Evolutionary conservation across 2,113 vertebrate species (phyloP), one percentile per base, ranked within the genome.

Genomic region (Acanthisitta chloris): DNA sequence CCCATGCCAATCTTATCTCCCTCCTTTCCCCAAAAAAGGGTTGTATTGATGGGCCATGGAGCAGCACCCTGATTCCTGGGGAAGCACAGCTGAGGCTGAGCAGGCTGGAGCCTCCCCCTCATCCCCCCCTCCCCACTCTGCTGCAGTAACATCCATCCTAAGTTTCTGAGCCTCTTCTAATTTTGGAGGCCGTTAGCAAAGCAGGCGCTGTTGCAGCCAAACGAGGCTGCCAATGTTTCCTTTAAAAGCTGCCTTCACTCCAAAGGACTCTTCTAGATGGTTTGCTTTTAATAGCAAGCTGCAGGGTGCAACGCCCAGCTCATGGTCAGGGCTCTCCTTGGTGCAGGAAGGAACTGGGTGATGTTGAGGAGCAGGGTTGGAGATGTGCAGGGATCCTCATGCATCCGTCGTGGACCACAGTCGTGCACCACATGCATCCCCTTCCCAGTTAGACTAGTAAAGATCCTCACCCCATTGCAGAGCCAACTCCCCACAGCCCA

Each of bases 151-250:
- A 94, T 90, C 95, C 90, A 86, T 80, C 74, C 64, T 31, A 94
- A 97, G 85, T 94, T 95, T 88, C 92, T 51, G 92, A 92, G 96
- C 74, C 90, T 93, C 95, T 93, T 88, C 96, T 97, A 95, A 96
- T 96, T 97, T 93, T 96, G 96, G 94, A 95, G 96, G 92, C 94
- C 79, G 76, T 80, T 64, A 90, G 95, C 85, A 69, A 93, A 91
- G 81, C 96, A 67, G 82, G 90, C 66, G 17, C 90, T 72, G 90
- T 79, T 79, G 94, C 96, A 96, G 95, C 96, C 95, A 91, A 95
- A 85, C 4, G 70, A 91, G 85, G 42, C 92, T 94, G 96, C 94
- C 95, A 96, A 85, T 82, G 94, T 95, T 97, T 93, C 95, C 88
- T 85, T 94, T 94, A 92, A 93, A 95, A 95, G 92, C 88, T 48